Base-by-base conservation (phyloP, 1,140 invertebrate genomes). In the Pseudomyrmex pallidus region DNA sequence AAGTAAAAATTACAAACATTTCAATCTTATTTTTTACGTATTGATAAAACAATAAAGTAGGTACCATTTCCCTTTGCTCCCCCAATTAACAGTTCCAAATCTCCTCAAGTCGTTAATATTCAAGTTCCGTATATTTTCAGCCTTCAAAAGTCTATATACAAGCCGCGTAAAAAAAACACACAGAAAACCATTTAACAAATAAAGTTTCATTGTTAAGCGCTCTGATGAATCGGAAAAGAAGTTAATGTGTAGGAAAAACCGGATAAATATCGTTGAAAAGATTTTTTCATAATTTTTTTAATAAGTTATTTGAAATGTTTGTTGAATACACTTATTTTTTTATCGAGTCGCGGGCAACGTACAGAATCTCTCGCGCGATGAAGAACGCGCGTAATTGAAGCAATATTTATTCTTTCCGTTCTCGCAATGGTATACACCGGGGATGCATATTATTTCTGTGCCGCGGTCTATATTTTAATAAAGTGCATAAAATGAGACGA, bases 381-480 rank as follows among this genome's bases (percentile, higher is more conserved):
- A 59, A 48, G 25, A 9, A 1, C 72, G 44, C n/a, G 48, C n/a
- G 8, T 72, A 72, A 80, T 80, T 80, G 59, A 59, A 68, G 12
- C 59, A 70, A 59, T 72, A 80, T 80, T 80, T 80, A 61, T 72
- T 50, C 35, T 70, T 35, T n/a, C 52, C 70, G 15, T 59, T n/a
- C 4, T 1, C 48, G 35, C 25, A 25, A 25, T 25, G 35, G 0
- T 35, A 35, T 35, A 35, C 35, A 35, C 35, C 7, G 35, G 35
- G 35, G 35, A 35, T 13, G 17, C 15, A 20, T 46, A 68, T 70
- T 59, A 70, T 80, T 80, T 70, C 12, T n/a, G 15, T 15, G 2
- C 10, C 50, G 4, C 22, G 8, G 35, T 35, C 17, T 61, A 48
- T 70, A 61, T 78, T 78, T 68, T 48, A 78, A 12, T 57, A 70